Conservation (phyloP, 1,140 invertebrate species). For the Caerostris extrusa region DNA sequence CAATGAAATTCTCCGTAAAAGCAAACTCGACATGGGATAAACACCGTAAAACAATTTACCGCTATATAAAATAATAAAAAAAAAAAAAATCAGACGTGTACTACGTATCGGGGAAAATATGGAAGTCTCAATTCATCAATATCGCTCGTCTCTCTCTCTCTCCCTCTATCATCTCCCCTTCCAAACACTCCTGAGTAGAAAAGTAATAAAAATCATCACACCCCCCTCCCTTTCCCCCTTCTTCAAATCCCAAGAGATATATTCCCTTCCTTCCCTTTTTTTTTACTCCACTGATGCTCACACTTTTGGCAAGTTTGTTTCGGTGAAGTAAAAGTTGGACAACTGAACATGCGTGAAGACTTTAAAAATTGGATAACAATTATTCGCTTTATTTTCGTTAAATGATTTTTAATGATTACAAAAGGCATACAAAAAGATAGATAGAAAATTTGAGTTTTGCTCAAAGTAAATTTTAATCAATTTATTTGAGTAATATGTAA, state of each 20-base stretch:
- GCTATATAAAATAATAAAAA: background rate
- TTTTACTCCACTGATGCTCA: background rate
- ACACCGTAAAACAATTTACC: constrained; percentile 31
- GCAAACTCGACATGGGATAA: constrained; percentile 38
- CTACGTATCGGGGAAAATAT: background rate
- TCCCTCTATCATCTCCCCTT: background rate
- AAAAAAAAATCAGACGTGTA: background rate
- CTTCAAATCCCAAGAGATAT: background rate
- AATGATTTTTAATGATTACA: too few relatives aligned
- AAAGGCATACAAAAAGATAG: too few relatives aligned
- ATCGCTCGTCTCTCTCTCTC: constrained; percentile 17
- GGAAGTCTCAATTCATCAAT: constrained; percentile 39
- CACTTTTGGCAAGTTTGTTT: background rate
- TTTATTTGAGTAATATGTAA: too few relatives aligned
- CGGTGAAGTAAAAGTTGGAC: background rate
- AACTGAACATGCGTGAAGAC: background rate
- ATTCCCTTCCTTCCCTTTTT: background rate
- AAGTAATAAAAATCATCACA: constrained; percentile 17
- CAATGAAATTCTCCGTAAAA: constrained; percentile 27
- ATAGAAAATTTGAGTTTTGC: too few relatives aligned
- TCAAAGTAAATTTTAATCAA: too few relatives aligned
- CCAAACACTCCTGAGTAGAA: background rate
- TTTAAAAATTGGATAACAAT: too few relatives aligned
- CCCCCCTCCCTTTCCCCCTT: background rate
- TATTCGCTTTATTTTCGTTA: too few relatives aligned